Percentiles rank a stretch among this genome's conserved stretches.
Evolutionary conservation across 2,888 invertebrate genomes (phyloP).

Genomic region (Eubasilissa splendida): DNA sequence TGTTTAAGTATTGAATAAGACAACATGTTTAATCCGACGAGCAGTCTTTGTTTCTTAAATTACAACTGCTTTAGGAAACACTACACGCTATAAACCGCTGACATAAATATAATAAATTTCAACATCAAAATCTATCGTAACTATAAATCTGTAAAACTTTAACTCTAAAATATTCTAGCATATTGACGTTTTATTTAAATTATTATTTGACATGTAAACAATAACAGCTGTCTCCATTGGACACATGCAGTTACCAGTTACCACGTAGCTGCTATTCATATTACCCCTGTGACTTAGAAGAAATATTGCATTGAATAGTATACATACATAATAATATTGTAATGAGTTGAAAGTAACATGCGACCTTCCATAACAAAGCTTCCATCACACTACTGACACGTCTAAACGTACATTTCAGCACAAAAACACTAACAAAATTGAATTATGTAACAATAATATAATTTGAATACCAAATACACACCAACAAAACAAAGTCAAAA

Average conservation of each 20-base stretch:
- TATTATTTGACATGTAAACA: constrained; percentile 1
- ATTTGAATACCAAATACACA: too few species aligned
- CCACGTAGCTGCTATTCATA: neutral
- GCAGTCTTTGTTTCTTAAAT: constrained; percentile 20
- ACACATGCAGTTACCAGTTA: neutral
- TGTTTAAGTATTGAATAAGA: neutral
- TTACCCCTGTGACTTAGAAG: constrained; percentile 9
- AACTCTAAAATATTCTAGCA: constrained; percentile 6
- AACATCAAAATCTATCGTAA: constrained; percentile 14
- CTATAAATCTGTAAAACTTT: neutral
- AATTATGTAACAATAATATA: too few species aligned
- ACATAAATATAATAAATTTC: constrained; percentile 17
- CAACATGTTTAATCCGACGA: neutral
- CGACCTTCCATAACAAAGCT: neutral
- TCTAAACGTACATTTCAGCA: neutral
- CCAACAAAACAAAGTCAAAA: too few species aligned
- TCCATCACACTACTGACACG: neutral
- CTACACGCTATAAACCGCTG: neutral
- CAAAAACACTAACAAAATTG: too few species aligned
- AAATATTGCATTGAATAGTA: constrained; percentile 4
- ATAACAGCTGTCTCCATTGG: neutral
- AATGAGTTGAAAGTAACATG: neutral
- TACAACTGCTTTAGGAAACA: constrained; percentile 12
- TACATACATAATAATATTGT: constrained; percentile 6
- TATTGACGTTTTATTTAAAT: neutral